Conservation (phyloP, 1,140 invertebrate species). For the Colletes latitarsis region DNA sequence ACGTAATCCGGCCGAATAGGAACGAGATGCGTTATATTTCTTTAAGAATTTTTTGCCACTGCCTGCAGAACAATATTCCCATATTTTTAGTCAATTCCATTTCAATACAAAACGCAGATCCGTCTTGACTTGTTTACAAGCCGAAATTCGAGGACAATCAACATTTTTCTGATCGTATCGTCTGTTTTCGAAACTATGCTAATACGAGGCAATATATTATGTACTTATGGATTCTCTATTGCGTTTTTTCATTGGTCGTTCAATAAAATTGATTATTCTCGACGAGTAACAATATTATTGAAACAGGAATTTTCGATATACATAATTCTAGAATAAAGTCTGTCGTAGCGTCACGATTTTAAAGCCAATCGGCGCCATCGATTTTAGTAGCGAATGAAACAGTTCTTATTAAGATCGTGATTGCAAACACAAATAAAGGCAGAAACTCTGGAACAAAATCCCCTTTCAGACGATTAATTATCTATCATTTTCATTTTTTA, state of each 20-base stretch:
- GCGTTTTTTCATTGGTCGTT: neutral
- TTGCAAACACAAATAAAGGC: too few relatives aligned
- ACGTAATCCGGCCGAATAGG: neutral
- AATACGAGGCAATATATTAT: neutral
- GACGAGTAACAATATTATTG: neutral
- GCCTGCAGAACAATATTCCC: neutral
- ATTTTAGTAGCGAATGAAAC: too few relatives aligned
- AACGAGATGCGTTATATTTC: conserved; percentile 8
- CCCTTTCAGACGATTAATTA: too few relatives aligned
- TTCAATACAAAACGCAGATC: conserved; percentile 6
- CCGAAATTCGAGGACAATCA: conserved; percentile 14
- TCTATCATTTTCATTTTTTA: too few relatives aligned
- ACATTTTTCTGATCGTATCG: neutral
- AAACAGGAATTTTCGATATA: too few relatives aligned
- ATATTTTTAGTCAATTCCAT: neutral
- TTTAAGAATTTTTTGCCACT: neutral
- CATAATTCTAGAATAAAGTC: too few relatives aligned
- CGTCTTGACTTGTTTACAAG: conserved; percentile 14
- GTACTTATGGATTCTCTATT: neutral
- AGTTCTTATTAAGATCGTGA: too few relatives aligned
- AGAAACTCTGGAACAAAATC: too few relatives aligned
- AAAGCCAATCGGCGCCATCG: too few relatives aligned
- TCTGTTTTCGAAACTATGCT: neutral
- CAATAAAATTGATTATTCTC: neutral
- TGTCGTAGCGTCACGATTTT: too few relatives aligned